Evolutionary conservation across 2,113 vertebrate species (phyloP), one percentile per base, ranked within the genome.

Genomic region (Notechis scutatus): DNA sequence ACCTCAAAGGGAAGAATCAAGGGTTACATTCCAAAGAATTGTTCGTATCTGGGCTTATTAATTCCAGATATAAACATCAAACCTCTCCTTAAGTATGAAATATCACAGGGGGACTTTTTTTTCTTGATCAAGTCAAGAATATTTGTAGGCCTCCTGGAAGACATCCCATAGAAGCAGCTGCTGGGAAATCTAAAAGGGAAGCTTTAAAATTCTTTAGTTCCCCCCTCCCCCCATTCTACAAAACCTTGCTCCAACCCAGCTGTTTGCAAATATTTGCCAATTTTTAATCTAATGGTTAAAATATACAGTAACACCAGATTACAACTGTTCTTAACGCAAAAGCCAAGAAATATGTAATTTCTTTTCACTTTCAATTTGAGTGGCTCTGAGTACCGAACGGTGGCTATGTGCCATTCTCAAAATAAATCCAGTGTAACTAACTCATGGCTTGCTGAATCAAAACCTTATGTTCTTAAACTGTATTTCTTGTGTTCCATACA

Each of bases 261-360:
- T 97, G 97, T 54, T 94, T 90, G 74, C 89, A 91, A 52, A 91
- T 94, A 91, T 94, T 74, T 96, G 96, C 96, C 96, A 97, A 95
- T 89, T 15, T 92, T 95, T 93, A 0, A 1, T 0, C 26, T 93
- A 93, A 85, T 94, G 95, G 93, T 95, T 94, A 93, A 97, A 96
- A 97, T 93, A 87, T 96, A 94, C 95, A 96, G 96, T 96, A 96
- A 97, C 94, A 90, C 93, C 94, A 90, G 94, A 96, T 94, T 94
- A 95, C 93, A 95, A 97, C 90, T 92, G 94, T 90, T 93, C 94
- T 20, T 94, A 91, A 42, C 18, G 55, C 55, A 64, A 56, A 88
- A 93, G 86, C 87, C 54, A 89, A 47, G 34, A 34, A 55, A 92
- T 50, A 90, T 42, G 26, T 24, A 95, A 96, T 91, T 47, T 89